phyloP scores from a whole-genome alignment of 2,888 invertebrate species.

The Volucella bombylans region DNA sequence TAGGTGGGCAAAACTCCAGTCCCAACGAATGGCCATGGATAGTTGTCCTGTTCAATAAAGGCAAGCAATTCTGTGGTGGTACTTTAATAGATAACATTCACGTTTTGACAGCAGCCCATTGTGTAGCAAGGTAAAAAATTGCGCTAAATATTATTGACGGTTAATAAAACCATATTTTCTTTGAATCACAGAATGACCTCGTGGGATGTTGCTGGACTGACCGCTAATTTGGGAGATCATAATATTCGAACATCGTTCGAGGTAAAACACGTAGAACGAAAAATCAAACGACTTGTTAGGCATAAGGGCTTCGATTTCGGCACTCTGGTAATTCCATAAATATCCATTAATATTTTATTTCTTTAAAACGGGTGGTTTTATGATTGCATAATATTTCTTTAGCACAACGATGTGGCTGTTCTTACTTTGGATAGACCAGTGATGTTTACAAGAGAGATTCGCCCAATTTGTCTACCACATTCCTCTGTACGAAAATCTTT shows the following conservation, averaged over 20 bases:
- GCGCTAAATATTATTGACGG: background rate
- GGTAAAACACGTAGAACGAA: slow-evolving; percentile 89
- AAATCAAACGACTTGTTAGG: slow-evolving; percentile 91
- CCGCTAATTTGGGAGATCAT: slow-evolving; percentile 91
- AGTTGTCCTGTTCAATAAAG: slow-evolving; percentile 91
- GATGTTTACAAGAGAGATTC: slow-evolving; percentile 87
- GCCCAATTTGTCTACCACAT: slow-evolving; percentile 90
- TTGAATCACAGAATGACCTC: slow-evolving; percentile 92
- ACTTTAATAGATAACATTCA: slow-evolving; percentile 91
- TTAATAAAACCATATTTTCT: background rate
- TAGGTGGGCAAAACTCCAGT: slow-evolving; percentile 91
- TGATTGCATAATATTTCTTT: background rate
- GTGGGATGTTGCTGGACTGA: slow-evolving; percentile 92
- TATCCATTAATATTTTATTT: background rate
- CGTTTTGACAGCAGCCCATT: slow-evolving; percentile 93
- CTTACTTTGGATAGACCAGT: slow-evolving; percentile 91
- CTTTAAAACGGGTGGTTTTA: slow-evolving; percentile 83
- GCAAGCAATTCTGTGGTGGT: slow-evolving; percentile 94
- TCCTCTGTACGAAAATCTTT: slow-evolving; percentile 84
- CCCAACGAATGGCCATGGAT: slow-evolving; percentile 94
- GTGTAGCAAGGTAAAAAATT: slow-evolving; percentile 90
- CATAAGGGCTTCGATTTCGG: slow-evolving; percentile 92
- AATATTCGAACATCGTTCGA: slow-evolving; percentile 90
- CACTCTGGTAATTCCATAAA: slow-evolving; percentile 86
- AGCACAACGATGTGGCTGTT: slow-evolving; percentile 93